phyloP scores from a whole-genome alignment of 2,888 invertebrate genomes.

The Rhagonycha lutea region DNA sequence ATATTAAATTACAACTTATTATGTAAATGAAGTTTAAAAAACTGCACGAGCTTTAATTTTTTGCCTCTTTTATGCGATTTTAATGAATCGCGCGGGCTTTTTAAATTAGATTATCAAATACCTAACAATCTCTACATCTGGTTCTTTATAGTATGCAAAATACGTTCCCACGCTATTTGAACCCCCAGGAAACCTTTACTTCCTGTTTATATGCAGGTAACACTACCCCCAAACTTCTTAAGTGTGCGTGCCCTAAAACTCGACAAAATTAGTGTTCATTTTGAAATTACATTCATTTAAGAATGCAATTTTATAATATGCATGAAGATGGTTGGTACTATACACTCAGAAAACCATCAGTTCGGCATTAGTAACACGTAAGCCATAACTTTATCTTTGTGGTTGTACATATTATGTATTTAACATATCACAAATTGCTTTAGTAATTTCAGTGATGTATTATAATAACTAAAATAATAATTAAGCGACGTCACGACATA shows the following conservation, averaged over 20 bases:
- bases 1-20: background rate
- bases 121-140: background rate
- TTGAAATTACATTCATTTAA: too few relatives aligned
- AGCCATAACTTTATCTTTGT: background rate
- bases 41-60: background rate
- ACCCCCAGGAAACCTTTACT: constrained; percentile 22
- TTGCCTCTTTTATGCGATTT: background rate
- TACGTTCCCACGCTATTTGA: constrained; percentile 20
- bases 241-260: background rate
- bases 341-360: background rate
- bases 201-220: constrained; percentile 19
- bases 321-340: background rate
- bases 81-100: background rate
- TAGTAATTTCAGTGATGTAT: background rate
- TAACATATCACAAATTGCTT: background rate
- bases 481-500: too few relatives aligned
- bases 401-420: background rate
- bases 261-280: background rate
- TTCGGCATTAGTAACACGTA: background rate
- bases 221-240: constrained; percentile 7
- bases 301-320: too few relatives aligned
- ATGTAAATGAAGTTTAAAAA: background rate
- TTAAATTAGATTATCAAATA: background rate
- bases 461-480: background rate
- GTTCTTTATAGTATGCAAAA: background rate